These are phyloP conservation scores for Lindbergichthys nudifrons DNA, from an alignment of 2,797 vertebrate species.

Conservation along the genomic window DNA sequence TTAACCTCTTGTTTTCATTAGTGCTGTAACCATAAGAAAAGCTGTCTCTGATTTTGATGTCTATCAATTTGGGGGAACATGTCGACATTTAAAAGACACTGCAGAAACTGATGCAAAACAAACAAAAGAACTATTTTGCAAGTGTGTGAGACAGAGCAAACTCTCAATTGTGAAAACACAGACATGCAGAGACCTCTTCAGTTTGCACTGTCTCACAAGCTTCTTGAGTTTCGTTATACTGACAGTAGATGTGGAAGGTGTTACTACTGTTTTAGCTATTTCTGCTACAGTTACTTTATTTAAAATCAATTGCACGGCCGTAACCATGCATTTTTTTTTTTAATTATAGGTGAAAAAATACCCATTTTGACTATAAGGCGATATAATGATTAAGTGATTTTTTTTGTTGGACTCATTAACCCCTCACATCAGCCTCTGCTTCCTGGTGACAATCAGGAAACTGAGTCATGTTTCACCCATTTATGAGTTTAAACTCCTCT, in stretches of 20 bases:
- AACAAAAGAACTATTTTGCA: constrained; percentile 67
- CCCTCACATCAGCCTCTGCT: constrained; percentile 4
- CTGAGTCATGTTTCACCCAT: constrained; percentile 21
- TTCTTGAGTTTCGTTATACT: constrained; percentile 67
- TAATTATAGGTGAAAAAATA: not conserved
- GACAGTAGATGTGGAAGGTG: constrained; percentile 43
- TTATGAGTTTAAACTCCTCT: constrained; percentile 8
- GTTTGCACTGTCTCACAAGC: constrained; percentile 59
- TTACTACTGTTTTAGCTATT: constrained; percentile 5
- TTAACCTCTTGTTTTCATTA: constrained; percentile 24
- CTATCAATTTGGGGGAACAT: not conserved
- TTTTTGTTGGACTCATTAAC: not conserved
- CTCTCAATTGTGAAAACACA: constrained; percentile 64
- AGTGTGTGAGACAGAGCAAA: constrained; percentile 57
- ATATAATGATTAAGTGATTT: not conserved
- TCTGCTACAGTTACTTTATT: not conserved
- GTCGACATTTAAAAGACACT: not conserved
- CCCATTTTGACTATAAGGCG: not conserved
- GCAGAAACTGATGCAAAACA: constrained; percentile 55
- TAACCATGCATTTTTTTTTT: not conserved
- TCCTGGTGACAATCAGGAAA: constrained; percentile 1
- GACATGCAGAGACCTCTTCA: constrained; percentile 58
- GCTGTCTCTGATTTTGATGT: constrained; percentile 9
- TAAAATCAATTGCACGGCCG: not conserved
- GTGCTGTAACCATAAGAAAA: constrained; percentile 3